These are phyloP conservation scores for Gonatopus flavifemur DNA, from an alignment of 1,140 invertebrate species.

Conservation along the genomic window DNA sequence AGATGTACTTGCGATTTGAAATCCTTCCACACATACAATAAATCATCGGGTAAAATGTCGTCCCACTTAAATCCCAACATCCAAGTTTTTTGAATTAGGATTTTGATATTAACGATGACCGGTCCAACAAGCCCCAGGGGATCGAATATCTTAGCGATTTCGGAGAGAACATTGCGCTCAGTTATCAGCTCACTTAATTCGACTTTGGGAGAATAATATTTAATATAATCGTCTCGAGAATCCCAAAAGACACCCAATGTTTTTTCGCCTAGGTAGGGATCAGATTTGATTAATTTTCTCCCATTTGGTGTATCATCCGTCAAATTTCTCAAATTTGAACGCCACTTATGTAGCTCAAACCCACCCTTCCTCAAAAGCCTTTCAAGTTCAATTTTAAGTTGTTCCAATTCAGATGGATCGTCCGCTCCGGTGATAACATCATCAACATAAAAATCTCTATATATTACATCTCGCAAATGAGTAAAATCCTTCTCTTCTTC, in stretches of 20 bases:
- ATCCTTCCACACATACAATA: not conserved
- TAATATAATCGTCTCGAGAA: not conserved
- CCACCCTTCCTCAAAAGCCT: not conserved
- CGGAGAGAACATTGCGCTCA: not conserved
- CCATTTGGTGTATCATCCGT: not conserved
- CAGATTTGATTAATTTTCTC: not conserved
- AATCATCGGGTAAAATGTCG: not conserved
- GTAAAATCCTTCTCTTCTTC: constrained; percentile 13
- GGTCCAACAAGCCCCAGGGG: not conserved
- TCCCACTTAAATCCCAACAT: not conserved
- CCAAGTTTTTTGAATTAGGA: not conserved
- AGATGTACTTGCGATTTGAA: too few relatives aligned
- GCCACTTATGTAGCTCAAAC: constrained; percentile 17
- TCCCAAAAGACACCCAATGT: not conserved
- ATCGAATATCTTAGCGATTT: not conserved
- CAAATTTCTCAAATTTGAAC: not conserved
- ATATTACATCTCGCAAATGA: constrained; percentile 18
- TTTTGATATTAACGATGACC: not conserved
- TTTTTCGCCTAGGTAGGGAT: not conserved
- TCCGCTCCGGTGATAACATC: constrained; percentile 29
- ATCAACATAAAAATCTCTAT: constrained; percentile 38
- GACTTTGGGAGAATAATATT: not conserved
- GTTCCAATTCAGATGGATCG: not conserved
- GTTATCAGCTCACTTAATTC: not conserved
- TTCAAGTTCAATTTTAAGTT: not conserved